Conservation (phyloP, 2,797 vertebrate species). For the Cyclura pinguis region DNA sequence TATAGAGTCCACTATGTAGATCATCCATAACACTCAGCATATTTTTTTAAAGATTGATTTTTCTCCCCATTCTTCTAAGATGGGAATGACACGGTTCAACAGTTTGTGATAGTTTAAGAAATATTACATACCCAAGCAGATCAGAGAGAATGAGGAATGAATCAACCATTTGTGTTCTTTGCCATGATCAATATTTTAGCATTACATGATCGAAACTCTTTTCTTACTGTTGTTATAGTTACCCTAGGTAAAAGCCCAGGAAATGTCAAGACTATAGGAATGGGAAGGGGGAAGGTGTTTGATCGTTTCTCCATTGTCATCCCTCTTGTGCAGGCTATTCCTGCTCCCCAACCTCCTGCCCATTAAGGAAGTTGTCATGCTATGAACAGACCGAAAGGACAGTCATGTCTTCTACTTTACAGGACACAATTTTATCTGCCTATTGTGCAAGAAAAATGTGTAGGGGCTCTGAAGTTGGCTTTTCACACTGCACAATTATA, state of each 20-base stretch:
- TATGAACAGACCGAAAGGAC: background rate
- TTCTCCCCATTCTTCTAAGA: slow-evolving; percentile 55
- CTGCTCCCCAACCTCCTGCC: background rate
- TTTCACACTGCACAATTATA: background rate
- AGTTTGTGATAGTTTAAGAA: slow-evolving; percentile 43
- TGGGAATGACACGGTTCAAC: slow-evolving; percentile 52
- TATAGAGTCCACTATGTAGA: slow-evolving; percentile 44
- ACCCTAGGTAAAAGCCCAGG: slow-evolving; percentile 18
- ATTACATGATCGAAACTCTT: slow-evolving; percentile 41
- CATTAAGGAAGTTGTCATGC: background rate
- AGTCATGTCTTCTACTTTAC: background rate
- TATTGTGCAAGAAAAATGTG: background rate
- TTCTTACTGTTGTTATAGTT: slow-evolving; percentile 24
- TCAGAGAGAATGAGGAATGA: slow-evolving; percentile 38
- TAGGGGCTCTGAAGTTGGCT: too few species aligned
- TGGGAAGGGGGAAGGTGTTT: too few species aligned
- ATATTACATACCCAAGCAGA: slow-evolving; percentile 31
- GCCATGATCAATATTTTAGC: slow-evolving; percentile 34
- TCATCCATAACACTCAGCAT: slow-evolving; percentile 36
- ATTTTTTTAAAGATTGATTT: slow-evolving; percentile 41
- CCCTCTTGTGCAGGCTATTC: too few species aligned
- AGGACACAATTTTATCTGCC: background rate
- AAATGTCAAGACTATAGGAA: background rate
- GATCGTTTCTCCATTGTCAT: too few species aligned
- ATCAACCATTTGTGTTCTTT: slow-evolving; percentile 33